These are phyloP conservation scores for Habropoda laboriosa DNA, from an alignment of 1,140 invertebrate species.

Conservation along the genomic window DNA sequence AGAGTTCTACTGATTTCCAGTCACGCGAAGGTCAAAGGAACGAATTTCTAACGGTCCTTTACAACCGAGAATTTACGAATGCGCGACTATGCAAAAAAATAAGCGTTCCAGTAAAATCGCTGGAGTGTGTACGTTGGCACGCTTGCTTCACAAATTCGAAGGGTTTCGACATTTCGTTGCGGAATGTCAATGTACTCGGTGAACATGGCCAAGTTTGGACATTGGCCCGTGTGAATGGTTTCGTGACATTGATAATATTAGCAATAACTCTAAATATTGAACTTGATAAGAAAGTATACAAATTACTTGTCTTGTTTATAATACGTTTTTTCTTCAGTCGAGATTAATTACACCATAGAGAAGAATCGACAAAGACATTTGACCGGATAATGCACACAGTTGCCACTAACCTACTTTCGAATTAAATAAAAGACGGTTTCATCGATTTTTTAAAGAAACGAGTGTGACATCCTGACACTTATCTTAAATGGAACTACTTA, in stretches of 20 bases:
- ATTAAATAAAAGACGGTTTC: conserved; percentile 2
- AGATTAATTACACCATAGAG: not conserved
- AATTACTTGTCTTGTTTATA: not conserved
- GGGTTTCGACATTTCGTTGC: not conserved
- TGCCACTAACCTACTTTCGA: conserved; percentile 4
- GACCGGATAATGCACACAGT: not conserved
- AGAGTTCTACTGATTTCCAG: conserved; percentile 16
- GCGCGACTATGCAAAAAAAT: not conserved
- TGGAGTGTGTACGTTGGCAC: not conserved
- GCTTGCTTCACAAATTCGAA: not conserved
- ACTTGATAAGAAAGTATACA: not conserved
- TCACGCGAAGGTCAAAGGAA: conserved; percentile 47
- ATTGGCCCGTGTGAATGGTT: not conserved
- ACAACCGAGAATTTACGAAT: conserved; percentile 8
- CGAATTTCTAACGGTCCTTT: not conserved
- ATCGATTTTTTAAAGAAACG: conserved; percentile 1
- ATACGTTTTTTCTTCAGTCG: not conserved
- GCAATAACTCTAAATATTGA: not conserved
- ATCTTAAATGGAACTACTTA: not conserved
- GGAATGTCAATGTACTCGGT: not conserved
- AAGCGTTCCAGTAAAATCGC: not conserved
- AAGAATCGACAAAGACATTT: not conserved
- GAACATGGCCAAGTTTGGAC: not conserved
- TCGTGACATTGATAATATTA: not conserved
- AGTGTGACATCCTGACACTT: not conserved